Conservation (phyloP, 2,888 invertebrate species). For the Yponomeuta cagnagella region DNA sequence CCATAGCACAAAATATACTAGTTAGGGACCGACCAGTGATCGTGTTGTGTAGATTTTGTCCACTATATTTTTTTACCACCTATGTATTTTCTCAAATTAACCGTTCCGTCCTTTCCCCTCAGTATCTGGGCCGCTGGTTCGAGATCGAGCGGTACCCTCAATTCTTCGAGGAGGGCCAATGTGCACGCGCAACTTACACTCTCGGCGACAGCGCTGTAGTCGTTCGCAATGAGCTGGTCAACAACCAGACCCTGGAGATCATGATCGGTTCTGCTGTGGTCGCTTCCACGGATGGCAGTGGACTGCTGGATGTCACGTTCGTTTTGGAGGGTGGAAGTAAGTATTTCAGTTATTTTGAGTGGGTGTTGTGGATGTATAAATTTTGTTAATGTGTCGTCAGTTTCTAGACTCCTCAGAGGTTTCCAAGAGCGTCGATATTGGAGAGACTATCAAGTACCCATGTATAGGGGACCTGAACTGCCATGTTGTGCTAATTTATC, state of each 20-base stretch:
- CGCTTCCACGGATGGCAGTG: slow-evolving; percentile 58
- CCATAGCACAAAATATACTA: no score
- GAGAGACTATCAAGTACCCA: no score
- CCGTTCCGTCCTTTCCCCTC: neutral
- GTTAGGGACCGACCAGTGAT: no score
- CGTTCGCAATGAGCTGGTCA: slow-evolving; percentile 43
- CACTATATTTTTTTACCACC: neutral
- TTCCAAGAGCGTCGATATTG: no score
- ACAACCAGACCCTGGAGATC: slow-evolving; percentile 55
- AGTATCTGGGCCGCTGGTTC: slow-evolving; percentile 28
- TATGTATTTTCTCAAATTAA: neutral
- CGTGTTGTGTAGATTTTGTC: no score
- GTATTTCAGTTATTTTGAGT: slow-evolving; percentile 19
- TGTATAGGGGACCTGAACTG: no score
- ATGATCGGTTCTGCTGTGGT: slow-evolving; percentile 68
- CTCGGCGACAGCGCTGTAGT: slow-evolving; percentile 31
- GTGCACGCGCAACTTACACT: slow-evolving; percentile 75
- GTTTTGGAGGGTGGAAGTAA: slow-evolving; percentile 63
- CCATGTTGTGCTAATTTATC: no score
- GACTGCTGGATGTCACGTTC: slow-evolving; percentile 72
- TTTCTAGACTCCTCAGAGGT: no score
- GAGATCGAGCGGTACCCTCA: slow-evolving; percentile 24
- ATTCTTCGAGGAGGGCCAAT: slow-evolving; percentile 38
- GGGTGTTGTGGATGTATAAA: neutral
- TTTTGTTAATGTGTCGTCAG: neutral